These are phyloP conservation scores for Littorina saxatilis DNA, from an alignment of 1,140 invertebrate genomes.

Conservation along the genomic window DNA sequence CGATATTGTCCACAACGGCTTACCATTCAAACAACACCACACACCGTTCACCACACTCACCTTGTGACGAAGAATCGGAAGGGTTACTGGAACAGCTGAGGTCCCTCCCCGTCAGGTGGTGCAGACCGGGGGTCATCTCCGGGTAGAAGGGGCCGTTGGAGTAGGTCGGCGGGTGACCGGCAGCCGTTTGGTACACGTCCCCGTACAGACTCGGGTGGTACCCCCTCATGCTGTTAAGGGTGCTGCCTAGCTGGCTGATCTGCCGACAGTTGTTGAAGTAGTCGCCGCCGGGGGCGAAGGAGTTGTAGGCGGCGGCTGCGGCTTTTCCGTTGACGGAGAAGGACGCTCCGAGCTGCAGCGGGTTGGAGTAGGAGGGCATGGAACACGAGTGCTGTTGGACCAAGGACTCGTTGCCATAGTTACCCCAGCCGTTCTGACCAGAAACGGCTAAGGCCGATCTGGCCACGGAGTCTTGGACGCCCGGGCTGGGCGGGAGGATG, in stretches of 20 bases:
- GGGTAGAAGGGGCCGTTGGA: constrained; percentile 70
- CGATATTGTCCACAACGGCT: too few relatives aligned
- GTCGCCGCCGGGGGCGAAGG: constrained; percentile 55
- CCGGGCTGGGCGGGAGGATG: constrained; percentile 62
- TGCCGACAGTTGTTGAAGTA: constrained; percentile 70
- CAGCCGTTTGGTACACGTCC: constrained; percentile 66
- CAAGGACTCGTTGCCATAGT: constrained; percentile 61
- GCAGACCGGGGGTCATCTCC: constrained; percentile 68
- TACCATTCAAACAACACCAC: not conserved
- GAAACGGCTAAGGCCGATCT: constrained; percentile 57
- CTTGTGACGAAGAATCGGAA: constrained; percentile 67
- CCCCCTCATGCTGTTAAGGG: constrained; percentile 68
- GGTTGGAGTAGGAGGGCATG: constrained; percentile 71
- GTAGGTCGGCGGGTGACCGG: constrained; percentile 65
- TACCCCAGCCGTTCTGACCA: constrained; percentile 68
- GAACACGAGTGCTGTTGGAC: constrained; percentile 68
- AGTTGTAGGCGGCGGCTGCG: constrained; percentile 48
- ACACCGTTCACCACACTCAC: constrained; percentile 47
- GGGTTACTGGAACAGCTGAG: constrained; percentile 66
- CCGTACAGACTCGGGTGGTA: constrained; percentile 70
- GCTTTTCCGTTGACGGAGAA: constrained; percentile 71
- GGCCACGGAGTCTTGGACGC: constrained; percentile 39
- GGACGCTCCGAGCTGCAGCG: constrained; percentile 64
- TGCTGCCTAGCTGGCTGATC: constrained; percentile 65
- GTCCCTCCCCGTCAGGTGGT: constrained; percentile 63